Evolutionary conservation across 1,140 invertebrate genomes (phyloP).

Genomic region (Drosophila yakuba): DNA sequence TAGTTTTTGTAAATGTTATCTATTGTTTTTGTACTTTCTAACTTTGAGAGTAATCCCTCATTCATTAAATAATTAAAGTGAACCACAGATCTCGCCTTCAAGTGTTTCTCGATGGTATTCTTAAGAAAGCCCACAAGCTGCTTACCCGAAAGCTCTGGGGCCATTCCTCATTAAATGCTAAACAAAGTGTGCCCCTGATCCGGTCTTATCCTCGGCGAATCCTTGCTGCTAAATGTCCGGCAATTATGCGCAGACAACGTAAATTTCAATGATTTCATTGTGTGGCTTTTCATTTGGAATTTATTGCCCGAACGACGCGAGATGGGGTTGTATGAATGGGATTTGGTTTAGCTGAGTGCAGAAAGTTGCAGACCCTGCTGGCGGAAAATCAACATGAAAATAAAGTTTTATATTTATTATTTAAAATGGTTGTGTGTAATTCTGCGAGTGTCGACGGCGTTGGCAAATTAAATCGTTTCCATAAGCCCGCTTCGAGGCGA

Average conservation of each 20-base stretch:
- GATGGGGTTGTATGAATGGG: slow-evolving; percentile 4
- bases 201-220: slow-evolving; percentile 30
- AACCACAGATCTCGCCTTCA: not conserved
- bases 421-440: slow-evolving; percentile 41
- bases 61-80: slow-evolving; percentile 15
- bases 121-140: slow-evolving; percentile 8
- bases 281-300: slow-evolving; percentile 60
- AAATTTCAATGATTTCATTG: slow-evolving; percentile 72
- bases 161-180: slow-evolving; percentile 36
- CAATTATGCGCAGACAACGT: slow-evolving; percentile 69
- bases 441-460: slow-evolving; percentile 45
- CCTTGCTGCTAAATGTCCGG: slow-evolving; percentile 57
- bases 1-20: too few relatives aligned
- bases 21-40: not conserved
- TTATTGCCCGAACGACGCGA: slow-evolving; percentile 29
- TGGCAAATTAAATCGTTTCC: slow-evolving; percentile 40
- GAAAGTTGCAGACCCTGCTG: slow-evolving; percentile 65
- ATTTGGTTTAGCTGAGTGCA: slow-evolving; percentile 32
- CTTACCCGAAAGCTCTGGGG: slow-evolving; percentile 13
- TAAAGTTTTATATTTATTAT: slow-evolving; percentile 76
- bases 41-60: not conserved
- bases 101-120: slow-evolving; percentile 9
- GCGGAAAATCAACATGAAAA: slow-evolving; percentile 70
- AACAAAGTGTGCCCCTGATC: slow-evolving; percentile 28
- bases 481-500: slow-evolving; percentile 25